These are phyloP conservation scores for Morpho achilles DNA, from an alignment of 2,888 invertebrate genomes.

Conservation along the genomic window DNA sequence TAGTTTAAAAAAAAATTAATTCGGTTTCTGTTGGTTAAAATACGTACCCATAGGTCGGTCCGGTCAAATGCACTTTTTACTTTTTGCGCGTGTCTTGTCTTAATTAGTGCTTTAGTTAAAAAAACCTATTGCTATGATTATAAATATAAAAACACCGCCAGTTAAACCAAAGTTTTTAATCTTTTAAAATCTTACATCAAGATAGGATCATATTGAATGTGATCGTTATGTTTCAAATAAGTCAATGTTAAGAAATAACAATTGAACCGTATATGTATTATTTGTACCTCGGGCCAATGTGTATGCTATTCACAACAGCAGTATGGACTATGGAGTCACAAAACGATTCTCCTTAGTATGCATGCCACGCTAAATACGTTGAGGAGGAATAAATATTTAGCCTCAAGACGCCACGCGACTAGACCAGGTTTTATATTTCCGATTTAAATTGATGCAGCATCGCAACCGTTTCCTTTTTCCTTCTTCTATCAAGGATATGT, in stretches of 20 bases:
- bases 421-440: slow-evolving; percentile 27
- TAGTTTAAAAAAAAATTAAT: too few species aligned
- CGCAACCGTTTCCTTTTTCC: slow-evolving; percentile 18
- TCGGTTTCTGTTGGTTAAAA: too few species aligned
- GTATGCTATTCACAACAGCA: slow-evolving; percentile 17
- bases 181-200: too few species aligned
- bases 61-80: too few species aligned
- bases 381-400: slow-evolving; percentile 56
- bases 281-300: slow-evolving; percentile 1
- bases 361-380: slow-evolving; percentile 35
- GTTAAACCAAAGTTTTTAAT: too few species aligned
- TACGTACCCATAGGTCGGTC: too few species aligned
- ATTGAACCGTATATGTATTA: slow-evolving; percentile 3
- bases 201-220: too few species aligned
- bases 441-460: slow-evolving; percentile 14
- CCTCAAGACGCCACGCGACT: slow-evolving; percentile 26
- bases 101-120: too few species aligned
- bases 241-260: not conserved
- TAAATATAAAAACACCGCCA: too few species aligned
- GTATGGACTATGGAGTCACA: slow-evolving; percentile 8
- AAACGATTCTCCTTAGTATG: slow-evolving; percentile 41
- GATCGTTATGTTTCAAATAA: too few species aligned
- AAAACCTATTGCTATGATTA: too few species aligned
- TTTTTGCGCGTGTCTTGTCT: too few species aligned
- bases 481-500: slow-evolving; percentile 7